phyloP scores from a whole-genome alignment of 1,140 invertebrate genomes.

The Heterodera schachtii region DNA sequence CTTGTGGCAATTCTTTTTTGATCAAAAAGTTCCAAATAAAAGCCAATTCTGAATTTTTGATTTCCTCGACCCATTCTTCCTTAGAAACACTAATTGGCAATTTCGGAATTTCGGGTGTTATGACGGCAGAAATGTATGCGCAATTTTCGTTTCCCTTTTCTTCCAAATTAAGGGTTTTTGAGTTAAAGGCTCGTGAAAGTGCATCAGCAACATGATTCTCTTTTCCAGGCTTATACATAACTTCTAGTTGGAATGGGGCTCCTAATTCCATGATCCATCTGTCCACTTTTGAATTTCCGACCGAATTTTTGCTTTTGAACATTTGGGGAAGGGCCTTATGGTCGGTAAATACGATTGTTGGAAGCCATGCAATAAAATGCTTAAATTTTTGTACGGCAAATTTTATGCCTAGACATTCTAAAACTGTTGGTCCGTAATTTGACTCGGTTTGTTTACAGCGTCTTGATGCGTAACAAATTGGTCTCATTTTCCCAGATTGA shows the following conservation, averaged over 20 bases:
- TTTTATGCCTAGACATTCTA: conserved; percentile 13
- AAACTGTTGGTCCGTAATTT: conserved; percentile 8
- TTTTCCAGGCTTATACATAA: too few species aligned
- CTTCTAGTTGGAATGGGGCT: not conserved
- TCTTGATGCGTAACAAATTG: conserved; percentile 20
- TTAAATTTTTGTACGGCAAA: conserved; percentile 20
- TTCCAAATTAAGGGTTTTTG: too few species aligned
- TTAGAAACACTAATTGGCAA: too few species aligned
- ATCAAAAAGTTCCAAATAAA: too few species aligned
- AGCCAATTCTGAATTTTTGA: too few species aligned
- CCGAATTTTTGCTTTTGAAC: conserved; percentile 7
- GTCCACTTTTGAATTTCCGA: conserved; percentile 14
- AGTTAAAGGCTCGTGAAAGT: too few species aligned
- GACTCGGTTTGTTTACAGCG: conserved; percentile 10
- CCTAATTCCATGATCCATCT: conserved; percentile 18
- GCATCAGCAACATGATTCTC: too few species aligned
- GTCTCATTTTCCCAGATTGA: not conserved
- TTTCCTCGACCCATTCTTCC: too few species aligned
- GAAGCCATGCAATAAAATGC: not conserved
- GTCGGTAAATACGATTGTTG: conserved; percentile 9
- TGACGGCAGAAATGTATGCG: too few species aligned
- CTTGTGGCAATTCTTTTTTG: too few species aligned
- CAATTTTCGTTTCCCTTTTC: too few species aligned
- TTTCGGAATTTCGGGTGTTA: too few species aligned
- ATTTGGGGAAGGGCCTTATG: conserved; percentile 16